phyloP scores from a whole-genome alignment of 2,113 vertebrate species.

The Tylochromis polylepis region DNA sequence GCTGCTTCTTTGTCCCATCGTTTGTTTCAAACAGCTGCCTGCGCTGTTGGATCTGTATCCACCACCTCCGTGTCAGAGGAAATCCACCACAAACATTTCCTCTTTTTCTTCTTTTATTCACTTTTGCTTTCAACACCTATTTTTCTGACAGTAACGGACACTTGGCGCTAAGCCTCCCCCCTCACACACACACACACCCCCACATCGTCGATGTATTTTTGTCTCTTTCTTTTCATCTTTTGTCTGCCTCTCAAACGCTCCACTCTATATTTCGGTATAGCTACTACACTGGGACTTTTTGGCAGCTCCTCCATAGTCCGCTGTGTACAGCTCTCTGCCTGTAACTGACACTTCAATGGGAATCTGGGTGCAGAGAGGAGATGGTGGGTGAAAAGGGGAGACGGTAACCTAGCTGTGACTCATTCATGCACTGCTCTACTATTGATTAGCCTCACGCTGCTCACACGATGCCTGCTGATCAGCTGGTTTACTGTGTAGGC shows the following conservation, averaged over 20 bases:
- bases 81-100: background rate
- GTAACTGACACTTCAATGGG: slow-evolving; percentile 26
- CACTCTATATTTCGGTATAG: background rate
- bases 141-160: slow-evolving; percentile 5
- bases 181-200: background rate
- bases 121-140: background rate
- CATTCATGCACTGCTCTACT: background rate
- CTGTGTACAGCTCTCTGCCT: background rate
- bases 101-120: background rate
- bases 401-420: background rate
- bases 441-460: slow-evolving; percentile 16
- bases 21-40: background rate
- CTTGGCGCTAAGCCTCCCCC: background rate
- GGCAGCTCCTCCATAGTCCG: slow-evolving; percentile 19
- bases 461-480: background rate
- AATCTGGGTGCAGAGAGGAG: slow-evolving; percentile 7
- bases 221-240: slow-evolving; percentile 4
- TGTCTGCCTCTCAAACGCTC: background rate
- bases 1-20: background rate
- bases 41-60: background rate
- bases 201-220: background rate
- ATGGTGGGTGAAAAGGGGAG: slow-evolving; percentile 3
- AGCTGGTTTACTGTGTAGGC: background rate
- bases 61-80: background rate
- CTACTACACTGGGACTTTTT: background rate